Base-by-base conservation (phyloP, 2,113 vertebrate genomes). In the Vanacampus margaritifer region DNA sequence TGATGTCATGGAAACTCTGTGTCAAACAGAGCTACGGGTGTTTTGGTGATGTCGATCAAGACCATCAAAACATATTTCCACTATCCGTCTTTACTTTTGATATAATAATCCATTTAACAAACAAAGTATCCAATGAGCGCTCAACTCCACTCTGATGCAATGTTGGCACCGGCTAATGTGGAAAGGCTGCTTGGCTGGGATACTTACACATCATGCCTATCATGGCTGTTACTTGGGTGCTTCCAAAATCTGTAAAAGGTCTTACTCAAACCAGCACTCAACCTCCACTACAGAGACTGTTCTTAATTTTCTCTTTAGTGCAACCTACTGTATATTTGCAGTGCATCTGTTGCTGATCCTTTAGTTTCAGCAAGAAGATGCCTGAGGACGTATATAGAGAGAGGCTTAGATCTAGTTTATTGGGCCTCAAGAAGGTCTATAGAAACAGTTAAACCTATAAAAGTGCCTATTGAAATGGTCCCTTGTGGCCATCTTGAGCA, bases 1-100 rank as follows among this genome's bases (percentile, higher is more conserved):
- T 86, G 83, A 88, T 89, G 86, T 86, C 73, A 86, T 87, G 87
- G 86, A 89, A 89, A 90, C 73, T 81, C 74, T 79, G 73, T 68
- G 74, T 87, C 81, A 78, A n/a, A n/a, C 57, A 50, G 74, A 69
- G 72, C 79, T 61, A 67, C 54, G 65, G 60, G 68, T 81, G 67
- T 70, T 81, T 73, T 71, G 70, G 53, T 78, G 73, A 78, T 76
- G 68, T 75, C 74, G 79, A 84, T 86, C 86, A 82, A 74, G 69
- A 75, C 68, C 12, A 28, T 67, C 76, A 81, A 73, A 83, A 73
- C 72, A 71, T 63, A 74, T 78, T 75, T 79, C 81, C 63, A 83
- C 64, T 69, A 82, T 84, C 72, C 69, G 75, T 76, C 83, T 80
- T 83, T 62, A 72, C 78, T 75, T 81, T 82, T 17, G n/a, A 79